Percentiles rank a stretch among this genome's conserved stretches.
Evolutionary conservation across 2,113 vertebrate genomes (phyloP).

Genomic region (Cyprinodon tularosa): DNA sequence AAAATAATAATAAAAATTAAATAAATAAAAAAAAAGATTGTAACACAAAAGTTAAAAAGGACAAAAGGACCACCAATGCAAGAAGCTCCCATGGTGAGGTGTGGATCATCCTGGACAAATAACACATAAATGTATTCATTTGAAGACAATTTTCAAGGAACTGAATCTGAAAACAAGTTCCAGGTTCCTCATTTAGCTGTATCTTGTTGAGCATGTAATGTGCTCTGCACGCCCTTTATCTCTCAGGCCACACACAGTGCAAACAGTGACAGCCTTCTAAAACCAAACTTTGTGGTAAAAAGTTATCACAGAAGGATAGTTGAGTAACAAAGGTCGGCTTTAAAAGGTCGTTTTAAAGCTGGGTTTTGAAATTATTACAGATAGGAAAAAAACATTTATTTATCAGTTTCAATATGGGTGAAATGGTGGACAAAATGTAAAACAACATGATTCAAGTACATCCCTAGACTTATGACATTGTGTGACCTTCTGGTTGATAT

Average conservation of each 20-base stretch:
- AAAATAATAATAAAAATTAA: too few species aligned
- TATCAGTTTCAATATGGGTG: not conserved
- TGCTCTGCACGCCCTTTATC: conserved; percentile 28
- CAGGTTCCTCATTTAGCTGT: conserved; percentile 81
- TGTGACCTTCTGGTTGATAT: too few species aligned
- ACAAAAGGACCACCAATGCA: not conserved
- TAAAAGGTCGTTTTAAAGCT: not conserved
- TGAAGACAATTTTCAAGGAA: conserved; percentile 78
- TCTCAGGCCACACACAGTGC: conserved; percentile 30
- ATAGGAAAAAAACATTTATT: not conserved
- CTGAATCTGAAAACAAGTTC: conserved; percentile 84
- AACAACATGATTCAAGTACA: not conserved
- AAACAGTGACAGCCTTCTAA: conserved; percentile 13
- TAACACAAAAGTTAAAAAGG: not conserved
- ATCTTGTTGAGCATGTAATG: conserved; percentile 41
- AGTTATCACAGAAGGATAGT: conserved; percentile 4
- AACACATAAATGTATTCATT: conserved; percentile 60
- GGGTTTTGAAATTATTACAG: not conserved
- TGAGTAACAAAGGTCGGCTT: not conserved
- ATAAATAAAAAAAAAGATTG: too few species aligned
- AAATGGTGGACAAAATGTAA: not conserved
- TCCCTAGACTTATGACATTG: not conserved
- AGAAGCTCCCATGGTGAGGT: not conserved
- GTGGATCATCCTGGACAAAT: conserved; percentile 48
- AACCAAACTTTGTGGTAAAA: not conserved